Evolutionary conservation across 2,113 vertebrate species (phyloP).

Genomic region (Pachycephala philippinensis): DNA sequence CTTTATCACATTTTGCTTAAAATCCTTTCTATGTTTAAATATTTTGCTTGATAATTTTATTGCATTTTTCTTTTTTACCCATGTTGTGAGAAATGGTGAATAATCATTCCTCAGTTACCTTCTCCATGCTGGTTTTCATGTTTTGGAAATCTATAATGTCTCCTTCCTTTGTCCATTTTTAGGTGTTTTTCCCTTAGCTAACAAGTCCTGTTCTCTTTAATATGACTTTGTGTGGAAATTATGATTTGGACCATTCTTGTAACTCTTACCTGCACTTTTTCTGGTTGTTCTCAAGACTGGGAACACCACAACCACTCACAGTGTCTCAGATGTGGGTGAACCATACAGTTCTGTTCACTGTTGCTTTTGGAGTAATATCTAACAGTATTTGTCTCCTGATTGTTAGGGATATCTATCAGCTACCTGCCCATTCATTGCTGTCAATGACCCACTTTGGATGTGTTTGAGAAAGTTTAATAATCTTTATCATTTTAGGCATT

Average conservation of each 20-base stretch:
- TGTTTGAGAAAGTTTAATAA: background rate
- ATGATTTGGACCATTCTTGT: background rate
- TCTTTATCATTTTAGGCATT: background rate
- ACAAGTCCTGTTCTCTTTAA: background rate
- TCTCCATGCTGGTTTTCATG: background rate
- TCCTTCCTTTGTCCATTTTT: background rate
- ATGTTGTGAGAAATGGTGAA: background rate
- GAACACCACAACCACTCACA: background rate
- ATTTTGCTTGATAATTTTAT: background rate
- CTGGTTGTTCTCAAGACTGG: background rate
- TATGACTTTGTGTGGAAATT: background rate
- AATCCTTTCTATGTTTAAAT: background rate
- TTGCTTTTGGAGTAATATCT: background rate
- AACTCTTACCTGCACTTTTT: background rate
- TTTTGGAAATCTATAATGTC: background rate
- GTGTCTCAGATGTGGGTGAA: background rate
- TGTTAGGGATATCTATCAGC: background rate
- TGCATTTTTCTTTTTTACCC: background rate
- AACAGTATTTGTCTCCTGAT: background rate
- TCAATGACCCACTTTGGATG: background rate
- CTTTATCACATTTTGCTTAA: background rate
- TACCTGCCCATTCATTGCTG: background rate
- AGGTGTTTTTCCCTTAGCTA: background rate
- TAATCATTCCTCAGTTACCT: background rate
- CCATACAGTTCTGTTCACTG: background rate